Evolutionary conservation across 2,888 invertebrate species (phyloP).

Genomic region (Aplocera efformata): DNA sequence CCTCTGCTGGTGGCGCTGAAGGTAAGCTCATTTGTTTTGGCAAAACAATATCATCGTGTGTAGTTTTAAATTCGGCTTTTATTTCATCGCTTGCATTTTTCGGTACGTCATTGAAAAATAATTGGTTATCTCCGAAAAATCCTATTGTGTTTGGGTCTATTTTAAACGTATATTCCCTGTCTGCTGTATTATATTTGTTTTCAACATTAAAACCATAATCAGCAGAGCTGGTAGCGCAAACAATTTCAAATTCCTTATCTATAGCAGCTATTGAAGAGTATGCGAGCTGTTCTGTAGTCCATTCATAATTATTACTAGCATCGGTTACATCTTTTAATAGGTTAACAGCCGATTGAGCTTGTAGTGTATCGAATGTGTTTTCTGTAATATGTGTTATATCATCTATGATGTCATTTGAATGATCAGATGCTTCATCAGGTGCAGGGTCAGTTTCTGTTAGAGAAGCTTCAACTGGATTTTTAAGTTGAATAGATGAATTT

Average conservation of each 20-base stretch:
- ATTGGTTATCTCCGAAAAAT: constrained; percentile 46
- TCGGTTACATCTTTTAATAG: constrained; percentile 41
- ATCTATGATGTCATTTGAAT: constrained; percentile 41
- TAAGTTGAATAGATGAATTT: constrained; percentile 62
- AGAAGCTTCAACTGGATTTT: constrained; percentile 58
- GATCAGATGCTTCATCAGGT: constrained; percentile 36
- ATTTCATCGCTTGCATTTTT: constrained; percentile 61
- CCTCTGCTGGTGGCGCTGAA: constrained; percentile 56
- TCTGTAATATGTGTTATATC: constrained; percentile 59
- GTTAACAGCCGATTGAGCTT: constrained; percentile 53
- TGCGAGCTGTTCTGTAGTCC: constrained; percentile 38
- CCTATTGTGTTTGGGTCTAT: constrained; percentile 42
- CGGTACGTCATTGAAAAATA: constrained; percentile 51
- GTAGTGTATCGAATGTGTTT: constrained; percentile 60
- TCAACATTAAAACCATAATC: constrained; percentile 1
- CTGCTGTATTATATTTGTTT: constrained; percentile 11
- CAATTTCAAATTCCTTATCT: constrained; percentile 10
- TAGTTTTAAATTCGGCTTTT: constrained; percentile 53
- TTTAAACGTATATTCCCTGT: constrained; percentile 43
- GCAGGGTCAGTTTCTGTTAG: constrained; percentile 37
- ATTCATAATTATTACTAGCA: constrained; percentile 42
- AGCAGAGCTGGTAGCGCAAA: neutral
- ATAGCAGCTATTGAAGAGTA: constrained; percentile 7
- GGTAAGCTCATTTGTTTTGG: constrained; percentile 51
- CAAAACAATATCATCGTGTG: constrained; percentile 46